Conservation (phyloP, 2,888 invertebrate genomes). For the Dusona sp. region DNA sequence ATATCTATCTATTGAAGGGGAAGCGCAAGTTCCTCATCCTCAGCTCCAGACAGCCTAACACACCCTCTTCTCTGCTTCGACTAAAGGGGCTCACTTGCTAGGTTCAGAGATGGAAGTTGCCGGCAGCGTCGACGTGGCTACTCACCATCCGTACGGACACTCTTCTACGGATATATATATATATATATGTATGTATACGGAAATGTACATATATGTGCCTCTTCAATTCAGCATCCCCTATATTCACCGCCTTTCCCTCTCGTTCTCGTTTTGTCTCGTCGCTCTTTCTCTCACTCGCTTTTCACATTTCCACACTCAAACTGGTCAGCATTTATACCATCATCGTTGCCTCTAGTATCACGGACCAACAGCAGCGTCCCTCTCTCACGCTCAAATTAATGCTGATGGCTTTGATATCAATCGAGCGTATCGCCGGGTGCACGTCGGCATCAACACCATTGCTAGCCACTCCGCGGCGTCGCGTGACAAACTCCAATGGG, state of each 20-base stretch:
- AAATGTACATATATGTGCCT: conserved; percentile 16
- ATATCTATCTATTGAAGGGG: neutral
- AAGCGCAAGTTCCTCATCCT: conserved; percentile 14
- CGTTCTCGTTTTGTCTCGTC: neutral
- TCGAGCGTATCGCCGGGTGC: conserved; percentile 57
- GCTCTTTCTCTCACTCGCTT: neutral
- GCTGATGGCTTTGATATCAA: conserved; percentile 75
- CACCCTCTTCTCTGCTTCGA: conserved; percentile 42
- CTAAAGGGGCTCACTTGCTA: conserved; percentile 34
- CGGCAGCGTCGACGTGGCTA: conserved; percentile 21
- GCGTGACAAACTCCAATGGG: conserved; percentile 32
- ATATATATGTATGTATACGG: neutral
- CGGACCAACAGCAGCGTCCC: conserved; percentile 18
- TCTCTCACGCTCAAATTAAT: conserved; percentile 72
- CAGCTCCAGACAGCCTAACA: neutral
- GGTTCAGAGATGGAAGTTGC: conserved; percentile 30
- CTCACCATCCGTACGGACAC: conserved; percentile 17
- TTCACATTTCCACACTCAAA: conserved; percentile 30
- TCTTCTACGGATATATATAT: neutral
- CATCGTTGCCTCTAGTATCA: conserved; percentile 30
- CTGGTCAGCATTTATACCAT: conserved; percentile 29
- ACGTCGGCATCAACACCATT: conserved; percentile 43
- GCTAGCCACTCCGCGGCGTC: conserved; percentile 25
- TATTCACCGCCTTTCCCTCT: neutral
- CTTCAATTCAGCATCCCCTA: conserved; percentile 8